A percentile compares a stretch with the other conserved stretches of the same genome.
Conservation (phyloP, 2,113 vertebrate genomes). For the Cyanistes caeruleus region DNA sequence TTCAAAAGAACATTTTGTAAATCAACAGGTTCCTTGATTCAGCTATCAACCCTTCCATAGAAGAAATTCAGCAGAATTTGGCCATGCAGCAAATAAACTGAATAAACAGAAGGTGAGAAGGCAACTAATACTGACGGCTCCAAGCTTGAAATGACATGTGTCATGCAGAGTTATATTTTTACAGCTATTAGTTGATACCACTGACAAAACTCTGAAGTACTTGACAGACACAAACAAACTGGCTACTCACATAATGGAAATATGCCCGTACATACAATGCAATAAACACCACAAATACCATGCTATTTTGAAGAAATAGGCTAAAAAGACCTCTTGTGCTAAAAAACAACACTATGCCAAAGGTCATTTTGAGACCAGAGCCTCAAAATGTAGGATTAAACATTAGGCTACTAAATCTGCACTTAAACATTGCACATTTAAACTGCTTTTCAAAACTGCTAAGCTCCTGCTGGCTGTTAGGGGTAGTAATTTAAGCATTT, state of each 20-base stretch:
- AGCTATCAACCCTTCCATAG: not conserved
- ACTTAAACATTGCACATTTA: conserved; percentile 35
- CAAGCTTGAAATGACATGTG: not conserved
- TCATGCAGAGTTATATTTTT: not conserved
- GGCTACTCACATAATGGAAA: not conserved
- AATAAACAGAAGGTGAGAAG: not conserved
- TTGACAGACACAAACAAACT: not conserved
- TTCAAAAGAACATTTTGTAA: not conserved
- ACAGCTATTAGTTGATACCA: not conserved
- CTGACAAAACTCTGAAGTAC: not conserved
- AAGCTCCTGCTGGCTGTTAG: conserved; percentile 31
- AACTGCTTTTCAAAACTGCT: conserved; percentile 53
- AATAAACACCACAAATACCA: not conserved
- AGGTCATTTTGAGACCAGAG: conserved; percentile 27
- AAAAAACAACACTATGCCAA: not conserved
- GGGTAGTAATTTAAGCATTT: conserved; percentile 17
- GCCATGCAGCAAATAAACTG: not conserved
- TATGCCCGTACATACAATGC: not conserved
- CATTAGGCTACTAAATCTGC: conserved; percentile 41
- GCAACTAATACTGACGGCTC: not conserved
- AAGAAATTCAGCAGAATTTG: not conserved
- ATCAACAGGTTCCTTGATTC: not conserved
- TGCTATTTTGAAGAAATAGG: not conserved
- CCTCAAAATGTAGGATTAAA: conserved; percentile 52
- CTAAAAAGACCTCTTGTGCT: not conserved